Conservation (phyloP, 2,113 vertebrate species). For the Xenotilapia longispinis region DNA sequence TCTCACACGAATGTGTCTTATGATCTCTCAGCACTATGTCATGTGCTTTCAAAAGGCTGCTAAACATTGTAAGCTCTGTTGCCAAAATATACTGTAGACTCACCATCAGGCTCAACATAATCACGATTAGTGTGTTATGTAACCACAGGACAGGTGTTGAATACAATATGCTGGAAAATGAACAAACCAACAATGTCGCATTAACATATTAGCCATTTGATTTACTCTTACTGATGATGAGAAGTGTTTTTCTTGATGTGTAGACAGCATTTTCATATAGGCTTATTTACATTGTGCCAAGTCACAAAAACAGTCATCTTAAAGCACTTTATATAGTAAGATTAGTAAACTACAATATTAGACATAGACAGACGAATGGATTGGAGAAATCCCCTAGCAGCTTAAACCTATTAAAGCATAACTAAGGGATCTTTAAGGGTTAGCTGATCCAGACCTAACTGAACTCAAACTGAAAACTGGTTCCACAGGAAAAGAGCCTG, state of each 20-base stretch:
- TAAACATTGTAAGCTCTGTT: slow-evolving; percentile 41
- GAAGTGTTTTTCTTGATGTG: neutral
- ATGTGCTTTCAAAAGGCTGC: slow-evolving; percentile 39
- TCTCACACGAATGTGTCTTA: slow-evolving; percentile 21
- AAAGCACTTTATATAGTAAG: too few relatives aligned
- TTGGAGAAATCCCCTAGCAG: neutral
- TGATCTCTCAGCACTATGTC: slow-evolving; percentile 45
- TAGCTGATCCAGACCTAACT: neutral
- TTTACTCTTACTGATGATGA: neutral
- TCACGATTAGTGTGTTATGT: neutral
- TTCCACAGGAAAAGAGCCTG: neutral
- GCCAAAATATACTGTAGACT: slow-evolving; percentile 43
- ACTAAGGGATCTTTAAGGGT: neutral
- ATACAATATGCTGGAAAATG: neutral
- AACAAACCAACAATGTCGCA: neutral
- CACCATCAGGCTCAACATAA: neutral
- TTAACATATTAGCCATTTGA: neutral
- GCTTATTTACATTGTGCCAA: neutral
- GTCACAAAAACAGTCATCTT: neutral
- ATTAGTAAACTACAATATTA: neutral
- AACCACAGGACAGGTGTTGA: neutral
- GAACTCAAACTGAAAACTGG: neutral
- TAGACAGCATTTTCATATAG: neutral
- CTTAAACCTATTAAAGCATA: neutral
- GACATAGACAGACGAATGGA: neutral